phyloP scores from a whole-genome alignment of 2,113 vertebrate species.

The Bungarus multicinctus region DNA sequence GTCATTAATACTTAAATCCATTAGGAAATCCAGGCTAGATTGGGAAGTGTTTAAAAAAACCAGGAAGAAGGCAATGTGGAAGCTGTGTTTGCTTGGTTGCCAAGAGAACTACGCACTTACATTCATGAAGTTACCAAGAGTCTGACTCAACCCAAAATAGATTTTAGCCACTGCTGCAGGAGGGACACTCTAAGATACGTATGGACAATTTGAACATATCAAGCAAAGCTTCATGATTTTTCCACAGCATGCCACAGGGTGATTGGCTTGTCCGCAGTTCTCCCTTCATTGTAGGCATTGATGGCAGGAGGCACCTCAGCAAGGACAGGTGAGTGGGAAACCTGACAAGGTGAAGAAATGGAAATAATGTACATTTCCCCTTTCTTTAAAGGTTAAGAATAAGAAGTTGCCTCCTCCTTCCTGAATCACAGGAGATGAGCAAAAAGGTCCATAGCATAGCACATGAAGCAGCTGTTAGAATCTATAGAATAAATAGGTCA shows the following conservation, averaged over 20 bases:
- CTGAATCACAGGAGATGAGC: neutral
- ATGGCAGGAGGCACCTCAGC: constrained; percentile 11
- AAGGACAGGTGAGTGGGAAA: neutral
- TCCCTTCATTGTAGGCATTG: neutral
- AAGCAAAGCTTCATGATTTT: neutral
- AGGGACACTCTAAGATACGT: neutral
- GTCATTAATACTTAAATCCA: neutral
- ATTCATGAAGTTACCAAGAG: neutral
- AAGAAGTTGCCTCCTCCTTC: neutral
- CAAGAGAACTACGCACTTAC: neutral
- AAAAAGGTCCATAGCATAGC: neutral
- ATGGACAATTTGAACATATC: neutral
- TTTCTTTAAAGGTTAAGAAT: neutral
- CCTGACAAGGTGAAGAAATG: neutral
- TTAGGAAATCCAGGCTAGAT: neutral
- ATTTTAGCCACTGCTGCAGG: neutral
- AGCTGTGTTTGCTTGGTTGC: neutral
- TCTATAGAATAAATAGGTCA: neutral
- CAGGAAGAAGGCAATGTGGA: neutral
- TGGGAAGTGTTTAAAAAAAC: neutral
- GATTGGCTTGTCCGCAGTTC: neutral
- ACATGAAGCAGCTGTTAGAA: neutral
- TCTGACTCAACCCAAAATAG: neutral
- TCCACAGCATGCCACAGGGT: too few species aligned
- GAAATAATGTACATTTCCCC: neutral